Base-by-base conservation (phyloP, 2,797 vertebrate species). In the Buceros bicornis region DNA sequence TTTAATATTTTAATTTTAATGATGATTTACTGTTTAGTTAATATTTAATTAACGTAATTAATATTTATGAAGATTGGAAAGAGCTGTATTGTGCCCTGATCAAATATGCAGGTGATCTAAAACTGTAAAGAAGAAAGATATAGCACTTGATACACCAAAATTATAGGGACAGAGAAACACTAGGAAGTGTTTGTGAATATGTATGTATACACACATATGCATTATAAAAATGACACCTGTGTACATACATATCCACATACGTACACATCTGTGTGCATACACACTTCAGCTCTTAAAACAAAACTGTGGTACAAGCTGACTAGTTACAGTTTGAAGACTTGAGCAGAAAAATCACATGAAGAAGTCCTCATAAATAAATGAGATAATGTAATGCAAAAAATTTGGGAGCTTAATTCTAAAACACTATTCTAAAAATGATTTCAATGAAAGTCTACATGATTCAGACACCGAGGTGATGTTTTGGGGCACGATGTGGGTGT, bases 1-100 rank as follows among this genome's bases (percentile, higher is more conserved):
- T 90, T 96, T 95, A 70, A 95, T 93, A 47, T 43, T 95, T 86
- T 69, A 61, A 94, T 94, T 94, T 83, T 87, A 88, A 90, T 92
- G 81, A 91, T 73, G 29, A 94, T 89, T 93, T 83, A 90, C 8
- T 65, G 43, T 57, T 87, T 2, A 65, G 73, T 95, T 89, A 89
- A 89, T 91, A 89, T 91, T 95, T 90, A 33, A 96, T 95, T 87
- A 95, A 64, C 24, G 58, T 31, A 43, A 78, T 96, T 62, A 88
- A 95, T 88, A 92, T 95, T 95, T 92, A 94, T 86, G 69, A 86
- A 70, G 47, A 70, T 17, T 89, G 40, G 35, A 74, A 92, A 80
- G 51, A 91, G 28, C 60, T 89, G 45, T 37, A 80, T 83, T 86
- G 67, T 87, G 72, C 31, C 64, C 77, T 80, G 40, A 82, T 92